phyloP scores from a whole-genome alignment of 2,888 invertebrate species.

The Zaprionus obscuricornis region DNA sequence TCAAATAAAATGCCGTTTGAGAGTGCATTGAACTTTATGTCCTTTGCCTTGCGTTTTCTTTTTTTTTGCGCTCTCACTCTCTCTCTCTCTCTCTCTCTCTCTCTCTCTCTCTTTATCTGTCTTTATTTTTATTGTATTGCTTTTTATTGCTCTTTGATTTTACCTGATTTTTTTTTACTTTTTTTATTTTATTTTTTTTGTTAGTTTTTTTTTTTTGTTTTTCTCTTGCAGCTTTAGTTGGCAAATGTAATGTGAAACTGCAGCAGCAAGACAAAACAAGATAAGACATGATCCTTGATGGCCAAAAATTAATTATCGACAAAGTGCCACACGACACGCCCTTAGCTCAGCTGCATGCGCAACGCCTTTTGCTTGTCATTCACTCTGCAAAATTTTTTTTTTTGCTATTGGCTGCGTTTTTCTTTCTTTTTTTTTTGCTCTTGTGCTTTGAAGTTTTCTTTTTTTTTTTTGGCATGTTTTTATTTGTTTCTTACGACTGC shows the following conservation, averaged over 20 bases:
- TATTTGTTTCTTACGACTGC: constrained; percentile 62
- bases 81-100: constrained; percentile 33
- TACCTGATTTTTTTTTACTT: constrained; percentile 35
- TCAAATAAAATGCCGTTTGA: constrained; percentile 23
- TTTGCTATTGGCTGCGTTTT: constrained; percentile 73
- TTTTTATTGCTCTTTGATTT: constrained; percentile 79
- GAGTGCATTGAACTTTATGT: constrained; percentile 14
- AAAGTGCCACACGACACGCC: constrained; percentile 39
- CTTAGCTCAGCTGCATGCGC: too few relatives aligned
- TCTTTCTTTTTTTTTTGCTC: constrained; percentile 9
- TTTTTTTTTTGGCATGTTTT: constrained; percentile 27
- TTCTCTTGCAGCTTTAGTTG: too few relatives aligned
- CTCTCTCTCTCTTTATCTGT: background rate
- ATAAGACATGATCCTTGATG: constrained; percentile 54
- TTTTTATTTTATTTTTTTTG: constrained; percentile 1
- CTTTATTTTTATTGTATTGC: constrained; percentile 53
- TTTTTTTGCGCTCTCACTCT: constrained; percentile 79
- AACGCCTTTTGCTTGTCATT: too few relatives aligned
- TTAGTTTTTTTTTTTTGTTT: constrained; percentile 9
- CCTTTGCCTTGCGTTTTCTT: constrained; percentile 52
- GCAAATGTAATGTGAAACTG: too few relatives aligned
- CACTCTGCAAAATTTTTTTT: too few relatives aligned
- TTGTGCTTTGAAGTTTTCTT: constrained; percentile 48
- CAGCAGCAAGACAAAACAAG: too few relatives aligned
- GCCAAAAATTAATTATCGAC: constrained; percentile 70